phyloP scores from a whole-genome alignment of 2,113 vertebrate species.

The Pygoscelis adeliae region DNA sequence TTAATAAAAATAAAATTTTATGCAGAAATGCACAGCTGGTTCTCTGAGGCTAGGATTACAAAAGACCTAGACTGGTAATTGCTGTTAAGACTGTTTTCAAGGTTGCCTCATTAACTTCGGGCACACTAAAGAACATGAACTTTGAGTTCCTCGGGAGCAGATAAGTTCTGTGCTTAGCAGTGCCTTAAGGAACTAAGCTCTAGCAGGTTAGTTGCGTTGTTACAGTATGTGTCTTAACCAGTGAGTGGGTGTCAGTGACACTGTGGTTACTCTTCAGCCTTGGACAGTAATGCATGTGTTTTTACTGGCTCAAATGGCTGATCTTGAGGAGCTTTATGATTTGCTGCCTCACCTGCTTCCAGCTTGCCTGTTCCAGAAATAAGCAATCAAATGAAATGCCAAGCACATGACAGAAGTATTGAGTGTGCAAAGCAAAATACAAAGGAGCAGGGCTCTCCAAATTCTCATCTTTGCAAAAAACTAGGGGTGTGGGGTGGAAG shows the following conservation, averaged over 20 bases:
- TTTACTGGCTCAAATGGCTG: background rate
- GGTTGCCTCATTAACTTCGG: background rate
- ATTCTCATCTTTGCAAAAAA: background rate
- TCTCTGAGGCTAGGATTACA: constrained; percentile 38
- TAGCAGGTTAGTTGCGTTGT: background rate
- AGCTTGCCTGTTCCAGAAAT: background rate
- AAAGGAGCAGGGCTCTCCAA: background rate
- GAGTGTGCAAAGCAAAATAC: background rate
- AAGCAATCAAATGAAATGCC: background rate
- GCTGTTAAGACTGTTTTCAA: constrained; percentile 26
- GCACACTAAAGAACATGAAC: background rate
- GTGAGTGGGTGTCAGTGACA: background rate
- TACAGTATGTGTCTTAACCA: background rate
- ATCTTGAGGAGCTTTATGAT: background rate
- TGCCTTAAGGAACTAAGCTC: background rate
- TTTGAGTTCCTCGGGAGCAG: background rate
- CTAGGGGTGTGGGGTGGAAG: accelerated
- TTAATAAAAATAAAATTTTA: constrained; percentile 29
- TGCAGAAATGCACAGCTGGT: constrained; percentile 19
- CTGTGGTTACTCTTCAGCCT: background rate
- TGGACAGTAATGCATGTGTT: background rate
- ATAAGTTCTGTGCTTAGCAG: background rate
- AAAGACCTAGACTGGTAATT: constrained; percentile 1
- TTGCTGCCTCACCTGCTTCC: background rate
- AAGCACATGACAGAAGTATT: background rate